These are phyloP conservation scores for Polyergus mexicanus DNA, from an alignment of 1,140 invertebrate genomes.

Conservation along the genomic window DNA sequence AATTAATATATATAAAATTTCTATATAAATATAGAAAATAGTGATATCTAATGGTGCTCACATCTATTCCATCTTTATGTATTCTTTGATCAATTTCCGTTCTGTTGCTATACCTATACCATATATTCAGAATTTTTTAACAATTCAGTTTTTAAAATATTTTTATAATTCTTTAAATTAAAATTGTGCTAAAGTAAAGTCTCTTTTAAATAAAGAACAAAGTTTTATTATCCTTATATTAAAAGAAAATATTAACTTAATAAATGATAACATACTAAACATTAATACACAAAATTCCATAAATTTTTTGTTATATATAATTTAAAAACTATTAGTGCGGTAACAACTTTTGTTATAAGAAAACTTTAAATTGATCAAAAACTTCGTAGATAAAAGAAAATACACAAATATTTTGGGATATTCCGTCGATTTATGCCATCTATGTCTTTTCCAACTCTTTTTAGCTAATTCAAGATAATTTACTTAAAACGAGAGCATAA, in stretches of 20 bases:
- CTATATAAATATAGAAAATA: background rate
- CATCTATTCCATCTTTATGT: background rate
- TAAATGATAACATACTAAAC: background rate
- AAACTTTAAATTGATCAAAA: constrained; percentile 43
- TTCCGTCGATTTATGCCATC: background rate
- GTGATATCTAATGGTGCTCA: background rate
- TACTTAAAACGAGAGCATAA: background rate
- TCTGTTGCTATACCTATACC: background rate
- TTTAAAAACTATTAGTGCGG: constrained; percentile 12
- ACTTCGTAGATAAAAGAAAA: background rate
- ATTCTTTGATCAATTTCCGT: background rate
- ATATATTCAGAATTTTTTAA: background rate
- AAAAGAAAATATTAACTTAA: too few species aligned
- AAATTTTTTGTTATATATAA: constrained; percentile 1
- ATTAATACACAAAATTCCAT: constrained; percentile 21
- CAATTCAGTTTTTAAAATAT: background rate
- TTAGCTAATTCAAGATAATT: background rate
- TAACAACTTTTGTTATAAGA: background rate
- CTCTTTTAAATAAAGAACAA: background rate
- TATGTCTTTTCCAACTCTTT: background rate
- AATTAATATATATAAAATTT: constrained; percentile 26
- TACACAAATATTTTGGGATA: background rate
- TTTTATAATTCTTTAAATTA: background rate
- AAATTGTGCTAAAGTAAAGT: constrained; percentile 5
- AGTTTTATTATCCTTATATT: background rate